Evolutionary conservation across 2,113 vertebrate species (phyloP).

Genomic region (Antidorcas marsupialis): DNA sequence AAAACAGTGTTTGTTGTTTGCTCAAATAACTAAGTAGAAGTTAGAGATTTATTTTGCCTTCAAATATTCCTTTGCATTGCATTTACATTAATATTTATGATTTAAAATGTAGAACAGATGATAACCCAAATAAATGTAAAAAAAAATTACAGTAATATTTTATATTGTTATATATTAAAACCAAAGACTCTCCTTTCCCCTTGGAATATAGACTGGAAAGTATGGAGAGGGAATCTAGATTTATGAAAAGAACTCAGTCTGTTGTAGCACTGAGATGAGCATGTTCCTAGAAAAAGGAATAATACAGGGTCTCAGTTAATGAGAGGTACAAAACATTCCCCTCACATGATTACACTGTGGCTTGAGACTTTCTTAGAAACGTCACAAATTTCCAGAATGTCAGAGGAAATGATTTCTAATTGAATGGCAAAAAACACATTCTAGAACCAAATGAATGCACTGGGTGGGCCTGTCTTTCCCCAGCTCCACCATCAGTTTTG

Average conservation of each 20-base stretch:
- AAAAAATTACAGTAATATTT: not conserved
- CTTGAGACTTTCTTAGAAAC: conserved; percentile 4
- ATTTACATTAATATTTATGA: not conserved
- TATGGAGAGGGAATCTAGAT: not conserved
- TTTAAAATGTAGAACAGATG: not conserved
- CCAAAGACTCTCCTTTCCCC: not conserved
- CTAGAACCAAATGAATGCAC: not conserved
- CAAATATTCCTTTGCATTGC: not conserved
- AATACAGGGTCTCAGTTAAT: not conserved
- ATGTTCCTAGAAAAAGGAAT: not conserved
- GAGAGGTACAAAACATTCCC: not conserved
- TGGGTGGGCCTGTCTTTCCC: not conserved
- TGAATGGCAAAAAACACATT: not conserved
- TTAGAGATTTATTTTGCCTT: conserved; percentile 13
- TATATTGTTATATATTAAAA: not conserved
- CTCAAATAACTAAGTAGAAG: not conserved
- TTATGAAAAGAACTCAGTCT: not conserved
- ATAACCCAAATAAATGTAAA: not conserved
- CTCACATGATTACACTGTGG: not conserved
- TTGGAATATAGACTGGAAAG: not conserved
- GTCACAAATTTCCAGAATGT: not conserved
- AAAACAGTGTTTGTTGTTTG: not conserved
- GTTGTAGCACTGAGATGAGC: not conserved
- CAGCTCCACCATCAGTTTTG: not conserved
- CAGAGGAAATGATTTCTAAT: not conserved